These are phyloP conservation scores for Spilosoma lubricipeda DNA, from an alignment of 2,888 invertebrate species.

Conservation along the genomic window DNA sequence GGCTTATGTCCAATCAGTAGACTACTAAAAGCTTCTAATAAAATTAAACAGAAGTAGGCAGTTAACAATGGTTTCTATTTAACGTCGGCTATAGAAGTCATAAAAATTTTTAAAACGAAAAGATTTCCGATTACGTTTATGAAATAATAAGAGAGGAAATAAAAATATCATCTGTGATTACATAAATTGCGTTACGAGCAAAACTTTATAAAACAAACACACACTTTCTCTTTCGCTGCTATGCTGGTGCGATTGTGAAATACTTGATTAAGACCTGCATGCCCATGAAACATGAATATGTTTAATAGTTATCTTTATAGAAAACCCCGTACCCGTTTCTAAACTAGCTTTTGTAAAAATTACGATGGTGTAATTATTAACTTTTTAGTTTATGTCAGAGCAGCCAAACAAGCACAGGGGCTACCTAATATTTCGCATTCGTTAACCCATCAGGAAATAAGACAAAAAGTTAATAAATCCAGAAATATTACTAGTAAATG, in stretches of 20 bases:
- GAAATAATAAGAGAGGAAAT: background rate
- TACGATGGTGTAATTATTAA: background rate
- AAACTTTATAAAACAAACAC: background rate
- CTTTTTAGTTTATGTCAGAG: background rate
- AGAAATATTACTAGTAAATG: background rate
- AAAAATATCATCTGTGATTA: background rate
- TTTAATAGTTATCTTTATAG: background rate
- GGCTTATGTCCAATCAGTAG: too few species aligned
- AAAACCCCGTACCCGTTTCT: background rate
- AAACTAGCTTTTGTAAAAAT: background rate
- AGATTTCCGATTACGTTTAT: background rate
- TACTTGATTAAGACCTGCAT: background rate
- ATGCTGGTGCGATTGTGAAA: background rate
- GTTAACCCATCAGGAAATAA: background rate
- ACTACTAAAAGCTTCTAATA: too few species aligned
- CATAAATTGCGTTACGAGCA: background rate
- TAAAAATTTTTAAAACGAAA: background rate
- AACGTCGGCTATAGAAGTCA: background rate
- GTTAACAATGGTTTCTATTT: background rate
- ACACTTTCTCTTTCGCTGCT: slow-evolving; percentile 1
- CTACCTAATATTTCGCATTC: too few species aligned
- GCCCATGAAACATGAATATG: background rate
- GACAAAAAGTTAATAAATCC: background rate
- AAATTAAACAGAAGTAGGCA: background rate
- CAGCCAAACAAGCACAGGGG: too few species aligned